Conservation (phyloP, 2,113 vertebrate species). For the Reinhardtius hippoglossoides region DNA sequence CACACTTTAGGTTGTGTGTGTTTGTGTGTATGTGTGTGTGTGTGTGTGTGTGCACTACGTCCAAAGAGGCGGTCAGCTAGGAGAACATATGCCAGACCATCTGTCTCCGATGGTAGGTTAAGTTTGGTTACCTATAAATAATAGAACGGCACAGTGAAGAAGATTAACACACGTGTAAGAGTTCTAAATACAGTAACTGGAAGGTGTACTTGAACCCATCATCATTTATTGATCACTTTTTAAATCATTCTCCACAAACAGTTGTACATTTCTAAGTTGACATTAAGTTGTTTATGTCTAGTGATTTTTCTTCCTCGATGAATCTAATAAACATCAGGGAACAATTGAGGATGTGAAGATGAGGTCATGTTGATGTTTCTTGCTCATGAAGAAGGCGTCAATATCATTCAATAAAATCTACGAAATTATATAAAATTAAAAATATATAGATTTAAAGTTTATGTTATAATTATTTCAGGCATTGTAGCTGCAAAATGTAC, state of each 20-base stretch:
- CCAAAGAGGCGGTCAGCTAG: slow-evolving; percentile 38
- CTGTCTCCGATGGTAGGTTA: slow-evolving; percentile 64
- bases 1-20: slow-evolving; percentile 27
- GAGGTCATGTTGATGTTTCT: not conserved
- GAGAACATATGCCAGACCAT: slow-evolving; percentile 75
- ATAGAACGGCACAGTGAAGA: slow-evolving; percentile 47
- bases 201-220: slow-evolving; percentile 14
- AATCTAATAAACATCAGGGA: not conserved
- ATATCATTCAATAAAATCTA: not conserved
- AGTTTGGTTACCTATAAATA: slow-evolving; percentile 62
- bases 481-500: not conserved
- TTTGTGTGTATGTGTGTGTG: slow-evolving; percentile 7
- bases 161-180: slow-evolving; percentile 20
- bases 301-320: not conserved
- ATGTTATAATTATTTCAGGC: not conserved
- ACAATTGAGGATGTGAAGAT: not conserved
- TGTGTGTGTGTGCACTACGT: slow-evolving; percentile 26
- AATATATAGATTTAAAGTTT: not conserved
- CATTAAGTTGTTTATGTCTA: not conserved
- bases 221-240: slow-evolving; percentile 2
- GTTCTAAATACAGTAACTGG: not conserved
- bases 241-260: not conserved
- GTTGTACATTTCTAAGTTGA: not conserved
- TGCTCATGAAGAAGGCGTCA: not conserved
- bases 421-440: not conserved